Evolutionary conservation across 2,888 invertebrate species (phyloP).

Genomic region (Dicranocentrus wangi): DNA sequence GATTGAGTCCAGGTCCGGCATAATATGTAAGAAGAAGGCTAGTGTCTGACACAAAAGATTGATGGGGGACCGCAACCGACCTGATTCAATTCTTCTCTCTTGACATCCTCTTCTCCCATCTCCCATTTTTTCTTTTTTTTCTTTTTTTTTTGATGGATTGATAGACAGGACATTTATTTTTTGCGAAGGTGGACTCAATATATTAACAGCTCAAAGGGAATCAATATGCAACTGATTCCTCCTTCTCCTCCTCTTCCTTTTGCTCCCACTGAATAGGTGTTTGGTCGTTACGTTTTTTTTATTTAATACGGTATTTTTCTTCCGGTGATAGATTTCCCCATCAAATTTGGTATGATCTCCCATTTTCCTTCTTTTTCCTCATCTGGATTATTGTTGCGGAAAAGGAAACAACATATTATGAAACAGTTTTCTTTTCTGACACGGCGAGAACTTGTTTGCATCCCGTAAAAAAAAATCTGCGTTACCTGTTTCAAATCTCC

Average conservation of each 20-base stretch:
- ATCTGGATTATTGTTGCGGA: slow-evolving; percentile 23
- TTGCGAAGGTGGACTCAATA: too few relatives aligned
- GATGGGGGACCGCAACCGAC: slow-evolving; percentile 40
- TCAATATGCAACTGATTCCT: too few relatives aligned
- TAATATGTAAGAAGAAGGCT: too few relatives aligned
- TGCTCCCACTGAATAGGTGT: too few relatives aligned
- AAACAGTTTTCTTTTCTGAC: slow-evolving; percentile 11
- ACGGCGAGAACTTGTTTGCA: slow-evolving; percentile 47
- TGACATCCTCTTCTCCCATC: not conserved
- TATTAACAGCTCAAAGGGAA: too few relatives aligned
- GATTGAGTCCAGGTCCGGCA: slow-evolving; percentile 27
- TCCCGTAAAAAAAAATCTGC: slow-evolving; percentile 7
- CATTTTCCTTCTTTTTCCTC: slow-evolving; percentile 10
- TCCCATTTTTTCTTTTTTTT: too few relatives aligned
- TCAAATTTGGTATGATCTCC: slow-evolving; percentile 26
- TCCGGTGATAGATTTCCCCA: slow-evolving; percentile 21
- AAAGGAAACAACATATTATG: slow-evolving; percentile 5
- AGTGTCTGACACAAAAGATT: slow-evolving; percentile 24
- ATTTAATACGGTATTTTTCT: too few relatives aligned
- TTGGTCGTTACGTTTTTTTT: too few relatives aligned
- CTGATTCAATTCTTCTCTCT: slow-evolving; percentile 44
- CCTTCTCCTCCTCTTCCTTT: too few relatives aligned
- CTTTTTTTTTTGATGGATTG: slow-evolving; percentile 28
- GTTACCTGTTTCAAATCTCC: slow-evolving; percentile 23
- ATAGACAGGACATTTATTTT: too few relatives aligned